Evolutionary conservation across 1,140 invertebrate genomes (phyloP).

Genomic region (Planococcus citri): DNA sequence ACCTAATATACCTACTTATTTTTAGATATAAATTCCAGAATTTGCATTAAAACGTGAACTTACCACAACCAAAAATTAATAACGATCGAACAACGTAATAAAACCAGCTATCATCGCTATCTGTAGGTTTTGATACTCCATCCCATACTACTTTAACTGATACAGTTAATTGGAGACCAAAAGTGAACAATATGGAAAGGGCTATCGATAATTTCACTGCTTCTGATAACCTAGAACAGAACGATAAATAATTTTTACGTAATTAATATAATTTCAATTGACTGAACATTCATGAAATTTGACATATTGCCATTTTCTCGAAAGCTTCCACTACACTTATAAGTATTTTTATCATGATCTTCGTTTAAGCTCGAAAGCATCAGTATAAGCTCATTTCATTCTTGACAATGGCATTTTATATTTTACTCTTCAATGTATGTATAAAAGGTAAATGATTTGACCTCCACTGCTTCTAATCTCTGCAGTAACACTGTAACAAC

Average conservation of each 20-base stretch:
- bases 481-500: no score
- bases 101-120: constrained; percentile 21
- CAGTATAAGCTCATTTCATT: no score
- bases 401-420: no score
- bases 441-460: no score
- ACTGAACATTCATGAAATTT: constrained; percentile 55
- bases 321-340: constrained; percentile 60
- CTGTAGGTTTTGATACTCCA: constrained; percentile 29
- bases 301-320: constrained; percentile 45
- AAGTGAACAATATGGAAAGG: constrained; percentile 70
- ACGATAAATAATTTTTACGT: constrained; percentile 53
- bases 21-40: no score
- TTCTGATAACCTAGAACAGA: constrained; percentile 49
- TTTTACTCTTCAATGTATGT: no score
- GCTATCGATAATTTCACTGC: constrained; percentile 68
- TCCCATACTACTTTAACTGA: constrained; percentile 56
- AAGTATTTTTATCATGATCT: constrained; percentile 63
- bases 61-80: constrained; percentile 33
- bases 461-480: no score
- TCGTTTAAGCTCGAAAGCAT: no score
- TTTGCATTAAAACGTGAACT: no score
- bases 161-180: constrained; percentile 79
- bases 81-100: constrained; percentile 25
- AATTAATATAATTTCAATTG: constrained; percentile 51
- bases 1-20: no score